Percentiles rank a stretch among this genome's conserved stretches.
phyloP scores from a whole-genome alignment of 2,113 vertebrate genomes.

The Tetrax tetrax region DNA sequence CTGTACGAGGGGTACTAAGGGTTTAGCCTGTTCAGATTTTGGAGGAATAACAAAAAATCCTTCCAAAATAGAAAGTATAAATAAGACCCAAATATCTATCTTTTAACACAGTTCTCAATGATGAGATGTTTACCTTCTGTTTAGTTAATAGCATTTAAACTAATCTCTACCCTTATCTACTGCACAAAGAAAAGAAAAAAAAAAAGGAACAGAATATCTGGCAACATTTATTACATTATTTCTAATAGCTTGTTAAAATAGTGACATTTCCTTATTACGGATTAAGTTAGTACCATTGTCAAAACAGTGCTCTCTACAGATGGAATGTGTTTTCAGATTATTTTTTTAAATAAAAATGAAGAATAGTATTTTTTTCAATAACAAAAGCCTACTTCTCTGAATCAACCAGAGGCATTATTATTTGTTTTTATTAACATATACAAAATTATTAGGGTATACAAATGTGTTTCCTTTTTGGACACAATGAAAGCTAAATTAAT shows the following conservation, averaged over 20 bases:
- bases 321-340: neutral
- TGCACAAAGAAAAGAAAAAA: neutral
- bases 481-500: conserved; percentile 62
- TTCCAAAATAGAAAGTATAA: neutral
- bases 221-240: neutral
- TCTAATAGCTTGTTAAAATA: neutral
- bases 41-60: neutral
- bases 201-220: conserved; percentile 13
- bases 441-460: conserved; percentile 79
- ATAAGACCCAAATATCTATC: neutral
- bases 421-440: conserved; percentile 82
- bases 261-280: neutral
- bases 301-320: neutral
- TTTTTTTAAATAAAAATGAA: neutral
- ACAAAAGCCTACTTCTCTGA: conserved; percentile 41
- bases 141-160: neutral
- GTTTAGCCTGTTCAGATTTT: neutral
- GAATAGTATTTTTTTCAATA: neutral
- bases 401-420: conserved; percentile 39
- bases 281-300: neutral
- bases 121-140: neutral
- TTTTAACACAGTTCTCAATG: neutral
- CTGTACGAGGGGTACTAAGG: neutral
- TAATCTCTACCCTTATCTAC: neutral
- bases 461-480: conserved; percentile 61